phyloP scores from a whole-genome alignment of 2,888 invertebrate genomes.

The Panzeria rudis region DNA sequence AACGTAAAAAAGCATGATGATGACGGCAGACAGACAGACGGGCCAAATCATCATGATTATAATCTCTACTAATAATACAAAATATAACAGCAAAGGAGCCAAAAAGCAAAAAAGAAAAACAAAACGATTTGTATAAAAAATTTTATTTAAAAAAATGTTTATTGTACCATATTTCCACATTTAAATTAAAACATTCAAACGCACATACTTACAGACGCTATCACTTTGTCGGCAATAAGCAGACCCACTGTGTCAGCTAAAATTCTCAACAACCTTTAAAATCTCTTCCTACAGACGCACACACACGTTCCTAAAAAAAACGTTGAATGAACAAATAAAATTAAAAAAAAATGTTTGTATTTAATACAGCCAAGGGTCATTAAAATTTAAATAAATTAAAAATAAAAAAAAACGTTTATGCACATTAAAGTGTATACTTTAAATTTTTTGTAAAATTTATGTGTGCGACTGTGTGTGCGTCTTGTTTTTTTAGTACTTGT shows the following conservation, averaged over 20 bases:
- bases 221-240: slow-evolving; percentile 43
- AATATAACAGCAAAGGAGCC: slow-evolving; percentile 12
- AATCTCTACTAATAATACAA: slow-evolving; percentile 34
- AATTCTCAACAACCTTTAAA: slow-evolving; percentile 56
- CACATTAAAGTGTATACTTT: slow-evolving; percentile 57
- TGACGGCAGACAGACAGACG: slow-evolving; percentile 11
- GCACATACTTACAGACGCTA: not conserved
- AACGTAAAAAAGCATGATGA: slow-evolving; percentile 8
- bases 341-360: slow-evolving; percentile 21
- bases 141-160: slow-evolving; percentile 19
- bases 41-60: slow-evolving; percentile 39
- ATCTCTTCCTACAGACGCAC: slow-evolving; percentile 13
- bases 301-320: slow-evolving; percentile 15
- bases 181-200: slow-evolving; percentile 58
- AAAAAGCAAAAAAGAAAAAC: slow-evolving; percentile 13
- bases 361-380: slow-evolving; percentile 66
- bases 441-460: slow-evolving; percentile 9
- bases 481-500: not conserved
- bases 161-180: slow-evolving; percentile 59
- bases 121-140: slow-evolving; percentile 26
- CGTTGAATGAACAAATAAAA: slow-evolving; percentile 42
- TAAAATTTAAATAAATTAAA: slow-evolving; percentile 72
- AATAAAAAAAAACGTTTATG: slow-evolving; percentile 57
- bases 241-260: slow-evolving; percentile 43
- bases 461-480: not conserved